Evolutionary conservation across 2,797 vertebrate genomes (phyloP).

Genomic region (Pseudotriccus pelzelni): DNA sequence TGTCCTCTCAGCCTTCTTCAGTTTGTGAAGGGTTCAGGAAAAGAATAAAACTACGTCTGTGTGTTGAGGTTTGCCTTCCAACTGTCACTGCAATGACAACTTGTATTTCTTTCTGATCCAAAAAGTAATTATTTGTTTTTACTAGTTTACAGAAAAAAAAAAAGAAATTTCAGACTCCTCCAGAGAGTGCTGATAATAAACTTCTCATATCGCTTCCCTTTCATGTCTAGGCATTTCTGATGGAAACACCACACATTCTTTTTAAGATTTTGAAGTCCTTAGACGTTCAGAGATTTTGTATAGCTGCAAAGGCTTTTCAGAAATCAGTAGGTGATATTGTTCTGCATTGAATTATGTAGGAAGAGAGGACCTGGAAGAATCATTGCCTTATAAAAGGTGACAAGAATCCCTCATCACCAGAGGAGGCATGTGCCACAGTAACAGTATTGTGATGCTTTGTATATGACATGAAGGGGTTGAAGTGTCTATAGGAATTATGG

Average conservation of each 20-base stretch:
- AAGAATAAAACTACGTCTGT: neutral
- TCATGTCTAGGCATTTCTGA: constrained; percentile 1
- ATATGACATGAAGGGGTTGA: neutral
- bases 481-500: neutral
- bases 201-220: neutral
- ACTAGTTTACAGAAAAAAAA: neutral
- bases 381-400: neutral
- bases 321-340: neutral
- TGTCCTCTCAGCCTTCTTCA: neutral
- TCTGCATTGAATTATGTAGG: neutral
- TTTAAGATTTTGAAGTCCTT: neutral
- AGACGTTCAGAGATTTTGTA: neutral
- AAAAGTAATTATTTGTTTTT: constrained; percentile 30
- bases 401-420: neutral
- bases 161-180: neutral
- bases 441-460: neutral
- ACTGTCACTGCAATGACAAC: neutral
- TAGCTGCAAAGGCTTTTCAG: neutral
- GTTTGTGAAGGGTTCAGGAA: neutral
- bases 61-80: neutral
- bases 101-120: neutral
- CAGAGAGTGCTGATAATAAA: neutral
- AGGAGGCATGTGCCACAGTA: neutral
- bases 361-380: neutral
- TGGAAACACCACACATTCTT: neutral